phyloP scores from a whole-genome alignment of 1,140 invertebrate species.

The Schlechtendalia chinensis region DNA sequence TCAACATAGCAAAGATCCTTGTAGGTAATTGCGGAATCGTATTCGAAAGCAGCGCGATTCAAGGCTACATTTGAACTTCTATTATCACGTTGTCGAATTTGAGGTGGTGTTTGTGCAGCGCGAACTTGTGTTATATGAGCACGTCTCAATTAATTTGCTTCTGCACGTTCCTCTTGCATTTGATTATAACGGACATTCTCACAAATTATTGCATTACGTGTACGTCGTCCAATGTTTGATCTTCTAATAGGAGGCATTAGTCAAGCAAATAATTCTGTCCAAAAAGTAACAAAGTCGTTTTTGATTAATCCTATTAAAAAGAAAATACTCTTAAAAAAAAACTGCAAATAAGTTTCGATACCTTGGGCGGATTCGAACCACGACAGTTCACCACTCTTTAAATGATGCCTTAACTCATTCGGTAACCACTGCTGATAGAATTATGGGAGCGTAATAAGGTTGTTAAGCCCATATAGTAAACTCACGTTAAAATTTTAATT shows the following conservation, averaged over 20 bases:
- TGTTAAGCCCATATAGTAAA: too few relatives aligned
- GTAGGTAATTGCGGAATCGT: background rate
- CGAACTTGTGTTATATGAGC: background rate
- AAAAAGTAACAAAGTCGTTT: too few relatives aligned
- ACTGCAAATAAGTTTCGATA: too few relatives aligned
- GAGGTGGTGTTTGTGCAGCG: background rate
- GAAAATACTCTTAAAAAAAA: too few relatives aligned
- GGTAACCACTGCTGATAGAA: too few relatives aligned
- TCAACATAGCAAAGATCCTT: slow-evolving; percentile 1
- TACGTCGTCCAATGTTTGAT: slow-evolving; percentile 6
- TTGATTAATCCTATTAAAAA: too few relatives aligned
- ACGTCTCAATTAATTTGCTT: slow-evolving; percentile 7
- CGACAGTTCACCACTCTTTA: too few relatives aligned
- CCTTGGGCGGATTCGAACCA: too few relatives aligned
- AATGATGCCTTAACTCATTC: too few relatives aligned
- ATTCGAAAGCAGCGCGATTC: background rate
- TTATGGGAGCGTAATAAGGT: too few relatives aligned
- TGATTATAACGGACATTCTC: background rate
- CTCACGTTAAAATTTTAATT: too few relatives aligned
- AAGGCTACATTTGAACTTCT: background rate
- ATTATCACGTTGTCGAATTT: background rate
- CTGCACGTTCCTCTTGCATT: slow-evolving; percentile 5
- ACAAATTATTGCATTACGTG: slow-evolving; percentile 9
- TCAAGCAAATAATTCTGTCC: too few relatives aligned
- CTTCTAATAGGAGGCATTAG: background rate